Percentiles rank a stretch among this genome's conserved stretches.
These are phyloP conservation scores for Argyra leucocephala DNA, from an alignment of 2,888 invertebrate species.

Conservation along the genomic window DNA sequence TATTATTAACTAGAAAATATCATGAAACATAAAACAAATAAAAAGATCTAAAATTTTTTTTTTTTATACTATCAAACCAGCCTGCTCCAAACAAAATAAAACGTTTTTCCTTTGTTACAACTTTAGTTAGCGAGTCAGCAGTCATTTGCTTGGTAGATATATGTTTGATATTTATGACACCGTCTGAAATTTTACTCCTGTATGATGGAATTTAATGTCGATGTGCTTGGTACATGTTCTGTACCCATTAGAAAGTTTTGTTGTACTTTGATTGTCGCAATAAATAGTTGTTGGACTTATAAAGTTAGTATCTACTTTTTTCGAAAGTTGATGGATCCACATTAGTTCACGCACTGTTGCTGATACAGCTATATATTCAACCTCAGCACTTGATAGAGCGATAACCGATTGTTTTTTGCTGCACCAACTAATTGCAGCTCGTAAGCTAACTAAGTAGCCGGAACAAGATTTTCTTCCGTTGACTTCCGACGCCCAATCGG, in stretches of 20 bases:
- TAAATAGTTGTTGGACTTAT: constrained; percentile 11
- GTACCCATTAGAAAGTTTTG: constrained; percentile 17
- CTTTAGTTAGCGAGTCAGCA: constrained; percentile 20
- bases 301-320: constrained; percentile 13
- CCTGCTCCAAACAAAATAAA: constrained; percentile 14
- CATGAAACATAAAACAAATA: no score
- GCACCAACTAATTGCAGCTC: constrained; percentile 15
- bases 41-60: no score
- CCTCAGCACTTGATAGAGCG: constrained; percentile 22
- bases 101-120: constrained; percentile 19
- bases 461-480: constrained; percentile 19
- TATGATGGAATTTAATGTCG: constrained; percentile 20
- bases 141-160: constrained; percentile 17
- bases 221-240: constrained; percentile 19
- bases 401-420: constrained; percentile 18
- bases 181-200: constrained; percentile 15
- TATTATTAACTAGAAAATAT: no score
- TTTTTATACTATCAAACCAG: no score
- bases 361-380: constrained; percentile 20
- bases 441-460: constrained; percentile 19
- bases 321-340: constrained; percentile 1
- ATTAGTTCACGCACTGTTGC: background rate
- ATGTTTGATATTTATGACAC: constrained; percentile 15
- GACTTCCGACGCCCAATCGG: no score
- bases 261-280: constrained; percentile 21